These are phyloP conservation scores for Xestobium rufovillosum DNA, from an alignment of 2,888 invertebrate species.

Conservation along the genomic window DNA sequence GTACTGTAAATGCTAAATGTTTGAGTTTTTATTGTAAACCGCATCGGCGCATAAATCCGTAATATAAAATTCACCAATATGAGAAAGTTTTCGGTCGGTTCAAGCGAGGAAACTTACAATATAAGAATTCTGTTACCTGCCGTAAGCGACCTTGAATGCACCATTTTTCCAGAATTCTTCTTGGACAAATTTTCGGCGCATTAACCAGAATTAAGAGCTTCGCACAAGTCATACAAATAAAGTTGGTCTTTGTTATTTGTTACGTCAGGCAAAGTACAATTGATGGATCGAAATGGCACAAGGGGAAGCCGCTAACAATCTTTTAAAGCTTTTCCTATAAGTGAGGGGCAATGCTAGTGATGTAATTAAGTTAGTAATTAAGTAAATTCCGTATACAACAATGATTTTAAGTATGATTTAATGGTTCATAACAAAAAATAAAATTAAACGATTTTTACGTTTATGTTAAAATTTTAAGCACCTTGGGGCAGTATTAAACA, in stretches of 20 bases:
- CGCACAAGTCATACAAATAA: conserved; percentile 1
- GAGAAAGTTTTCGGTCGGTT: conserved; percentile 2
- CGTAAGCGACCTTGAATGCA: conserved; percentile 2
- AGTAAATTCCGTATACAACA: conserved; percentile 1
- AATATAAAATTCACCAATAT: conserved; percentile 2
- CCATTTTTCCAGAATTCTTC: conserved; percentile 3
- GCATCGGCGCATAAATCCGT: conserved; percentile 3
- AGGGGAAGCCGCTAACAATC: conserved; percentile 2
- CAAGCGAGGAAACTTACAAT: conserved; percentile 1
- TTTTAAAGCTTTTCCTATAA: conserved; percentile 2
- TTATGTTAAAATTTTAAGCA: not conserved
- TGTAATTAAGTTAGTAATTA: conserved; percentile 1
- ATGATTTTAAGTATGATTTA: not conserved
- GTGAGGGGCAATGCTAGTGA: conserved; percentile 1
- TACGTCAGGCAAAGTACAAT: conserved; percentile 2
- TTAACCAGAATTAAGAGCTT: not conserved
- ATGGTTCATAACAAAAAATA: not conserved
- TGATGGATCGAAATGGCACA: conserved; percentile 1
- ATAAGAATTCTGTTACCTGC: conserved; percentile 1
- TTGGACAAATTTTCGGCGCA: conserved; percentile 3
- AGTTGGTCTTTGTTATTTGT: conserved; percentile 2
- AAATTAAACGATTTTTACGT: conserved; percentile 1
- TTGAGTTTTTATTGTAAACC: conserved; percentile 1
- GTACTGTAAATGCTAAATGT: too few species aligned
- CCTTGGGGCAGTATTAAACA: conserved; percentile 2